Conservation (phyloP, 2,888 invertebrate genomes). For the Tinea pellionella region DNA sequence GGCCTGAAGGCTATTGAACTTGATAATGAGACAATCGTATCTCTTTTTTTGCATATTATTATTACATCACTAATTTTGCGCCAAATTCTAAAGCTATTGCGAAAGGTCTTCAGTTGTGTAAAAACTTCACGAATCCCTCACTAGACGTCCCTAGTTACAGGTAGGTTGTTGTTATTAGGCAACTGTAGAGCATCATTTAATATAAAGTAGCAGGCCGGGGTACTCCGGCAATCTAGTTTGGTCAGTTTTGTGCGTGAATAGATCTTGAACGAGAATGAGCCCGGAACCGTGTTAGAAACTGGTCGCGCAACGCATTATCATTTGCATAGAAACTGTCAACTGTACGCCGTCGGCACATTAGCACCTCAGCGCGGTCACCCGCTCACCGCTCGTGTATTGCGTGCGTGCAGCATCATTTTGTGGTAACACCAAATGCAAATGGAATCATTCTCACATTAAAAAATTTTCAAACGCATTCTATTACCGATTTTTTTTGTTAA, state of each 20-base stretch:
- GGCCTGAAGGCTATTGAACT: constrained; percentile 64
- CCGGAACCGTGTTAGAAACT: constrained; percentile 61
- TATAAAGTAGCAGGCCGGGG: not conserved
- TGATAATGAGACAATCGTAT: constrained; percentile 63
- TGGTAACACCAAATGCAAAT: constrained; percentile 9
- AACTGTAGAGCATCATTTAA: not conserved
- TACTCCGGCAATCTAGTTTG: constrained; percentile 1
- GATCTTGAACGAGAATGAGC: constrained; percentile 31
- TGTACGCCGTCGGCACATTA: constrained; percentile 52
- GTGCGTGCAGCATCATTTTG: not conserved
- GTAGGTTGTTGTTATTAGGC: not conserved
- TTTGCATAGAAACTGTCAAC: constrained; percentile 69
- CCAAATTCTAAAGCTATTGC: constrained; percentile 20
- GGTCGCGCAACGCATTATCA: constrained; percentile 60
- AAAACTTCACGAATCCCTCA: not conserved
- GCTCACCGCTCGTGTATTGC: constrained; percentile 15
- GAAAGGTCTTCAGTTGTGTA: constrained; percentile 15
- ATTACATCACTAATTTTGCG: constrained; percentile 52
- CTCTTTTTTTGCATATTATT: constrained; percentile 45
- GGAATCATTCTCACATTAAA: constrained; percentile 1
- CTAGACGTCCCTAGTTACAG: not conserved
- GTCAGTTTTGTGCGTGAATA: constrained; percentile 44
- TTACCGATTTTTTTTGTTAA: not conserved
- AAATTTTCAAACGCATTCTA: not conserved
- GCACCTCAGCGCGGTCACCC: constrained; percentile 34